phyloP scores from a whole-genome alignment of 2,113 vertebrate genomes.

The Gyps fulvus region DNA sequence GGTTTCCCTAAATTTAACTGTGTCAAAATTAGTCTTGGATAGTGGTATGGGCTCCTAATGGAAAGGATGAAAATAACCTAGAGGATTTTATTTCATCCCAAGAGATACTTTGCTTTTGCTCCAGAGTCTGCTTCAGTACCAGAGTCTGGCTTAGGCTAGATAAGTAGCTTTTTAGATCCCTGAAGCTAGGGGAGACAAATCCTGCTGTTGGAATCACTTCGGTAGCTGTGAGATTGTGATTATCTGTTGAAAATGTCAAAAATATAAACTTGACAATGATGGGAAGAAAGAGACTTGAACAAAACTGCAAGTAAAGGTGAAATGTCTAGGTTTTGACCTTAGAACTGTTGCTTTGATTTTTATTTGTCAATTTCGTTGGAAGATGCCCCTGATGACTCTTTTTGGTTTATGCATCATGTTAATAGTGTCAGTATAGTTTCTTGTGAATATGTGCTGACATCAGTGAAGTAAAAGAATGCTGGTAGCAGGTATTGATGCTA shows the following conservation, averaged over 20 bases:
- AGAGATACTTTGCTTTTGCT: neutral
- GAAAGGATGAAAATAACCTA: neutral
- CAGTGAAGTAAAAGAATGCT: neutral
- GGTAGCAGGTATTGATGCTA: neutral
- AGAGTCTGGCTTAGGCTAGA: neutral
- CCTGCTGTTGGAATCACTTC: neutral
- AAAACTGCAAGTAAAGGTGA: neutral
- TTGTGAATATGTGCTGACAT: neutral
- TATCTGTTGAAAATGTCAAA: neutral
- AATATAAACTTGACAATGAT: neutral
- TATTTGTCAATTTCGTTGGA: neutral
- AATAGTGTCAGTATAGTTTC: neutral
- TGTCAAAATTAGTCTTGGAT: neutral
- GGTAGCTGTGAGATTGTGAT: neutral
- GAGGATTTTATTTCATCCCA: neutral
- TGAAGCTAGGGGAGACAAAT: neutral
- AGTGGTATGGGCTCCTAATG: neutral
- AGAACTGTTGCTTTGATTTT: neutral
- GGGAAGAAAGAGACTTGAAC: neutral
- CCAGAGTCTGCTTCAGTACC: neutral
- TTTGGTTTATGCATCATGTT: neutral
- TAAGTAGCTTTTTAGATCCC: neutral
- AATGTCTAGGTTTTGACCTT: neutral
- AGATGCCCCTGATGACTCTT: neutral
- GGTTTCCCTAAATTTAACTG: neutral